Evolutionary conservation across 2,888 invertebrate species (phyloP), one percentile per base, ranked within the genome.

Genomic region (Hirtodrosophila confusa): DNA sequence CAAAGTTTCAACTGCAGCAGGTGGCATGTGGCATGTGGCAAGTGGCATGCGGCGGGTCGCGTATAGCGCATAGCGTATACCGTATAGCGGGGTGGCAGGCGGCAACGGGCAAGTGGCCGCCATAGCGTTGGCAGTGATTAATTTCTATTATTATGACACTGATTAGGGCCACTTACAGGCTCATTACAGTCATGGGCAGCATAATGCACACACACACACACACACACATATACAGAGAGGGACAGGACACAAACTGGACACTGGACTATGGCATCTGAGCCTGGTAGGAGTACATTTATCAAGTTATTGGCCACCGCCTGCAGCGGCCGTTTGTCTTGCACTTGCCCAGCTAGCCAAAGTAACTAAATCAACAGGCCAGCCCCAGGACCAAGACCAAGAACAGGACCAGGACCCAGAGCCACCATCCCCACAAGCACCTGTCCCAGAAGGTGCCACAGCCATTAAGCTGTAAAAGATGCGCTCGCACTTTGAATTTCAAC

Each of bases 81-180:
- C 73, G n/a, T n/a, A n/a, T n/a, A n/a, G n/a, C n/a, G n/a, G 17
- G 17, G 17, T 2, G 17, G 17, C 17, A 17, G 17, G 17, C 17
- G 17, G 17, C 17, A 17, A 24, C 17, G 1, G 27, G 27, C 27
- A 27, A 27, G 6, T 27, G 27, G 49, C 8, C 36, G 50, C 53
- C 23, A 29, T 29, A 23, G 53, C 39, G 33, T 11, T 45, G 41
- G 55, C 62, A 75, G 82, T 83, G 86, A 86, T 86, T 83, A 83
- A 83, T 83, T 86, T 86, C 67, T 86, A 85, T 86, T 83, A 86
- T 83, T 83, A 86, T 84, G 83, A 83, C 83, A 83, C 82, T 86
- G 83, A 83, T 83, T 86, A 86, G 76, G 71, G 69, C 82, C 87
- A 86, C 87, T 86, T 83, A 83, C 83, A 86, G 71, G 85, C 82